Evolutionary conservation across 1,140 invertebrate species (phyloP).

Genomic region (Teleopsis dalmanni): DNA sequence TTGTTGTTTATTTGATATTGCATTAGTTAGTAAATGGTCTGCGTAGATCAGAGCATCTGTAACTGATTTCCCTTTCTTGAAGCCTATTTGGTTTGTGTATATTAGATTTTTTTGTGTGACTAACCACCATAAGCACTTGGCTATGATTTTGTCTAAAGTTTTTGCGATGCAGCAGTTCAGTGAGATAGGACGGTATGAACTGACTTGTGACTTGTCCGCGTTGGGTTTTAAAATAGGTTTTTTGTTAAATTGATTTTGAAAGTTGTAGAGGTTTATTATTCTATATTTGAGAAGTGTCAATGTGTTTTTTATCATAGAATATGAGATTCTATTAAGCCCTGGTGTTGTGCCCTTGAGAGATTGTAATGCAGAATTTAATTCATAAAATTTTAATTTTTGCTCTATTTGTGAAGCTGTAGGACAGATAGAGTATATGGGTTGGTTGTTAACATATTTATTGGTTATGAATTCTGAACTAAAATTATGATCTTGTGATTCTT

Average conservation of each 20-base stretch:
- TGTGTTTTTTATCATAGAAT: neutral
- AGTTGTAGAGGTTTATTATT: neutral
- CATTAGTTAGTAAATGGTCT: neutral
- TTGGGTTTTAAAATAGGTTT: conserved; percentile 1
- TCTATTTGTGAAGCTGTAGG: neutral
- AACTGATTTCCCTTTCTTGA: neutral
- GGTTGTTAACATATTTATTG: neutral
- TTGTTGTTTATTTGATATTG: neutral
- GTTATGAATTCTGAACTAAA: neutral
- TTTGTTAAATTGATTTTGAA: neutral
- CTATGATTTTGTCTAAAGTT: conserved; percentile 8
- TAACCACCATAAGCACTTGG: conserved; percentile 2
- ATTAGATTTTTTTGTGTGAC: neutral
- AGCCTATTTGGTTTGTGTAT: neutral
- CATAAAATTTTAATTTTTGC: neutral
- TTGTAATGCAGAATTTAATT: neutral
- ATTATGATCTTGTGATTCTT: neutral
- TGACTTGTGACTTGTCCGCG: neutral
- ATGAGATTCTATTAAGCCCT: neutral
- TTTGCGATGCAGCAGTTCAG: conserved; percentile 1
- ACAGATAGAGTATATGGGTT: neutral
- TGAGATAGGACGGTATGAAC: conserved; percentile 1
- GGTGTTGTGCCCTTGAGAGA: conserved; percentile 3
- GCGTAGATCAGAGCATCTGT: neutral
- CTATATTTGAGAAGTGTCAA: neutral